Evolutionary conservation across 2,113 vertebrate genomes (phyloP).

Genomic region (Calyptomena viridis): DNA sequence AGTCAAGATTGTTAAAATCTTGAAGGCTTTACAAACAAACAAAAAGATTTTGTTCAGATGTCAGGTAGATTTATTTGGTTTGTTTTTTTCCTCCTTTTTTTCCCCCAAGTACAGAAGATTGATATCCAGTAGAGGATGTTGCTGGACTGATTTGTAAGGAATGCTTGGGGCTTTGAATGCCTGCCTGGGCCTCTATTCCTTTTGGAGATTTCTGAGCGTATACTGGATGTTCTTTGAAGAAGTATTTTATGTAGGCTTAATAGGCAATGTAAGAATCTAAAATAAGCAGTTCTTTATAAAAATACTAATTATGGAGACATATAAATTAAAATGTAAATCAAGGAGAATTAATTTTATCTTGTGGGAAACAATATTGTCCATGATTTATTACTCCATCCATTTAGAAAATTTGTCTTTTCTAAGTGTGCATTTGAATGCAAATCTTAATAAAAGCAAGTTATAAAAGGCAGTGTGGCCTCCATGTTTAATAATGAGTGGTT

Average conservation of each 20-base stretch:
- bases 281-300: neutral
- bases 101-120: neutral
- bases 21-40: constrained; percentile 2
- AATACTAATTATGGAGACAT: neutral
- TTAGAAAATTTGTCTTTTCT: neutral
- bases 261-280: neutral
- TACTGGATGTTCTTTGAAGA: neutral
- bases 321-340: neutral
- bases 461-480: neutral
- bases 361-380: neutral
- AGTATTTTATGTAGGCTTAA: neutral
- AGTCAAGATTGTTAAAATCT: neutral
- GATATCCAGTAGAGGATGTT: constrained; percentile 30
- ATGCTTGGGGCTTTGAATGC: neutral
- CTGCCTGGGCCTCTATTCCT: neutral
- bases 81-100: neutral
- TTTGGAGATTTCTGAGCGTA: neutral
- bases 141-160: constrained; percentile 11
- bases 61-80: neutral
- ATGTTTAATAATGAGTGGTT: neutral
- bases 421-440: neutral
- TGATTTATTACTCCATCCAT: neutral
- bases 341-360: neutral
- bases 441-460: neutral
- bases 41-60: neutral